Evolutionary conservation across 2,797 vertebrate genomes (phyloP), one percentile per base, ranked within the genome.

Genomic region (Coilia nasus): DNA sequence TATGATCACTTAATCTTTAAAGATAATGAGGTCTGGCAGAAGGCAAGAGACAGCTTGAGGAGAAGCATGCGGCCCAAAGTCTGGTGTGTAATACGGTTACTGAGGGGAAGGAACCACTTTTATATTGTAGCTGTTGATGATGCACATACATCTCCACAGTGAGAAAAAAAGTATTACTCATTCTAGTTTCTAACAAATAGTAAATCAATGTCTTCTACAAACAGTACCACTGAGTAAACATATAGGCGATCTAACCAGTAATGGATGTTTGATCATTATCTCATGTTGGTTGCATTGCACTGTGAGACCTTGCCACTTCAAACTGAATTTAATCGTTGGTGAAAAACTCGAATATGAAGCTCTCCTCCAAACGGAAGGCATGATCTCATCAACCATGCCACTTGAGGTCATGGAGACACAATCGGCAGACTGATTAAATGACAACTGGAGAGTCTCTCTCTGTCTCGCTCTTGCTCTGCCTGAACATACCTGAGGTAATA

Each of bases 311-410:
- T 21, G 35, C 71, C 71, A 78, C 71, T 78, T 78, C 35, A 35
- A 10, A 75, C 14, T 35, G 31, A 78, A 78, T 44, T 78, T 78
- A 78, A 78, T 78, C 71, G 44, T 31, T 41, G 35, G 31, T 78
- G 19, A 78, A 17, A n/a, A 78, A 78, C 17, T 6, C 71, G 17
- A 44, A 41, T 78, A 19, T 12, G 71, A 44, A 19, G 71, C 71
- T 44, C 17, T 6, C 2, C 71, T 78, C 71, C 71, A 21, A 78
- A 12, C 17, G 71, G 71, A 78, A 78, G 71, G 11, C 71, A 78
- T 78, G 71, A 78, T 78, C 71, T 78, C 71, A 78, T 78, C 71
- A 78, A 78, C 71, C 19, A 31, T 78, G 71, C 15, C 71, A 78
- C 71, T 78, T 31, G 35, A 78, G 71, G 71, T 78, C 71, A 78